Evolutionary conservation across 2,888 invertebrate species (phyloP).

Genomic region (Acanthacorydalis orientalis): DNA sequence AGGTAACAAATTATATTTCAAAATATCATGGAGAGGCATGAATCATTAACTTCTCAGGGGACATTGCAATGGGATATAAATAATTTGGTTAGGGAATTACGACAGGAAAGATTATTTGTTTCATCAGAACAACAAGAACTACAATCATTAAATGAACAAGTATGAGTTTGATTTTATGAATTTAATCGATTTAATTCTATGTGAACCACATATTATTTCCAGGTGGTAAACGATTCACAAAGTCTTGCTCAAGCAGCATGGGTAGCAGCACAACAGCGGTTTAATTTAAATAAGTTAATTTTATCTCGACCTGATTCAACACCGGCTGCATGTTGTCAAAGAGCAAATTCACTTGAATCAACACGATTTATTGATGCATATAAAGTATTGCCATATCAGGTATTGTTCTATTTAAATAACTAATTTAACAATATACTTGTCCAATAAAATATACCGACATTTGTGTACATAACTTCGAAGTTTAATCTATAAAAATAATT

Average conservation of each 20-base stretch:
- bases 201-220: constrained; percentile 9
- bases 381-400: constrained; percentile 71
- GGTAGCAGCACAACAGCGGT: constrained; percentile 74
- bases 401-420: constrained; percentile 17
- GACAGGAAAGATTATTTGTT: constrained; percentile 76
- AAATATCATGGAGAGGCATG: constrained; percentile 5
- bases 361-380: constrained; percentile 62
- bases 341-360: constrained; percentile 43
- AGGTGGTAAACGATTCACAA: constrained; percentile 37
- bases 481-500: no score
- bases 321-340: constrained; percentile 59
- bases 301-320: constrained; percentile 58
- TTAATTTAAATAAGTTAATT: constrained; percentile 61
- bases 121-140: constrained; percentile 70
- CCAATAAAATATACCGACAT: no score
- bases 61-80: constrained; percentile 33
- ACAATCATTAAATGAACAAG: constrained; percentile 57
- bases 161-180: constrained; percentile 25
- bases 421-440: no score
- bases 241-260: constrained; percentile 59
- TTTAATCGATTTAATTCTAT: neutral
- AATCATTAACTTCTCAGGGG: constrained; percentile 11
- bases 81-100: constrained; percentile 50
- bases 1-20: neutral
- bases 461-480: no score